Conservation (phyloP, 2,888 invertebrate species). For the Drosophila demipolita region DNA sequence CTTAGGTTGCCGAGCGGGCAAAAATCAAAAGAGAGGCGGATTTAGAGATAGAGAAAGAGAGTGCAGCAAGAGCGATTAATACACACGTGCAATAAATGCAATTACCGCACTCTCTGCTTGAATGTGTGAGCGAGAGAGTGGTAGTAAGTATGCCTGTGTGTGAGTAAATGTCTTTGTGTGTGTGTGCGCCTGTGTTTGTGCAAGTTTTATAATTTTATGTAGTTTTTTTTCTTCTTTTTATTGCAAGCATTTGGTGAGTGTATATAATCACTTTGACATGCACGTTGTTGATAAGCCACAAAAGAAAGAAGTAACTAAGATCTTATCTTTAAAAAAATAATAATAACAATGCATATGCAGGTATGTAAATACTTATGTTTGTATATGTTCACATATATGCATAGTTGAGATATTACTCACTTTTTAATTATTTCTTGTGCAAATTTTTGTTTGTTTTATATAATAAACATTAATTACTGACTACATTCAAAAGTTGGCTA, state of each 20-base stretch:
- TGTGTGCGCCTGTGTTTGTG: constrained; percentile 26
- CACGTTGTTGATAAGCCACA: constrained; percentile 36
- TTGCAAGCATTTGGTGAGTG: constrained; percentile 21
- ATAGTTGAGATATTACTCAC: not conserved
- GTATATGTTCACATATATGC: not conserved
- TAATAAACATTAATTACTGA: not conserved
- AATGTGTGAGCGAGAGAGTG: constrained; percentile 21
- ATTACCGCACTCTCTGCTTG: constrained; percentile 69
- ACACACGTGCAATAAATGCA: constrained; percentile 78
- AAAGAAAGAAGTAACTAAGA: constrained; percentile 19
- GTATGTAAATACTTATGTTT: not conserved
- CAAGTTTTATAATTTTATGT: constrained; percentile 66
- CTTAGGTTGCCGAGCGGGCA: constrained; percentile 20
- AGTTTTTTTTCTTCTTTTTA: constrained; percentile 28
- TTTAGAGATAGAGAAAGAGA: constrained; percentile 42
- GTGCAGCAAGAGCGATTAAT: constrained; percentile 42
- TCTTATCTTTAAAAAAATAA: constrained; percentile 35
- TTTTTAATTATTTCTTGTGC: not conserved
- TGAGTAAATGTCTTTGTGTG: constrained; percentile 12
- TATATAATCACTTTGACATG: constrained; percentile 41
- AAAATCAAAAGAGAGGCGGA: constrained; percentile 17
- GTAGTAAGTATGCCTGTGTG: not conserved
- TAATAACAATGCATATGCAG: not conserved
- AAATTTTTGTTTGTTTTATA: not conserved
- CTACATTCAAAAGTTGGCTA: not conserved